Percentiles rank a stretch among this genome's conserved stretches.
Conservation (phyloP, 2,797 vertebrate genomes). For the Scleropages formosus region DNA sequence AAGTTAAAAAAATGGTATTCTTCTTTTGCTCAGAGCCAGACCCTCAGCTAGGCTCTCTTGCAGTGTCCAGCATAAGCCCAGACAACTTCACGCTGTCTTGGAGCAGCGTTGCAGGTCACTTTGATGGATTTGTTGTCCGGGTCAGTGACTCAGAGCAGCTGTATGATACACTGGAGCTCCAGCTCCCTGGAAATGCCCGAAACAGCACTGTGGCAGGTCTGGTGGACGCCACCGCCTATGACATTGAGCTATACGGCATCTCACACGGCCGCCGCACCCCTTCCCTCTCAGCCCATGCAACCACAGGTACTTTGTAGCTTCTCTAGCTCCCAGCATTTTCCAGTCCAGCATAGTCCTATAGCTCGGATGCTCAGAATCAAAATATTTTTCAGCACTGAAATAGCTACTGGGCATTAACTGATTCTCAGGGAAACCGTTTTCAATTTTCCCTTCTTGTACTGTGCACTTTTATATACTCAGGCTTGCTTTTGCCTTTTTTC, state of each 20-base stretch:
- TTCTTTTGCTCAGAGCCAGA: slow-evolving; percentile 77
- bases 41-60: slow-evolving; percentile 74
- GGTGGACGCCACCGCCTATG: slow-evolving; percentile 77
- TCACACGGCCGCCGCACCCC: slow-evolving; percentile 70
- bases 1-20: slow-evolving; percentile 43
- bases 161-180: slow-evolving; percentile 71
- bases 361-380: not conserved
- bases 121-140: slow-evolving; percentile 76
- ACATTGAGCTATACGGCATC: slow-evolving; percentile 75
- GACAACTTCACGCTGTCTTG: slow-evolving; percentile 83
- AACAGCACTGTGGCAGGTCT: slow-evolving; percentile 72
- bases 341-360: not conserved
- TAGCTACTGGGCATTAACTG: not conserved
- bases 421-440: slow-evolving; percentile 6
- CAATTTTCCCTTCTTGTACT: not conserved
- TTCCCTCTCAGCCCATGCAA: slow-evolving; percentile 72
- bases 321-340: slow-evolving; percentile 40
- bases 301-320: slow-evolving; percentile 78
- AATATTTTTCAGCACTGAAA: not conserved
- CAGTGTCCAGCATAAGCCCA: slow-evolving; percentile 71
- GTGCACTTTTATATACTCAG: not conserved
- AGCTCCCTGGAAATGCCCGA: slow-evolving; percentile 62
- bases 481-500: slow-evolving; percentile 1
- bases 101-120: slow-evolving; percentile 73
- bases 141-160: slow-evolving; percentile 70